phyloP scores from a whole-genome alignment of 1,140 invertebrate genomes.

The Pomacea maculata region DNA sequence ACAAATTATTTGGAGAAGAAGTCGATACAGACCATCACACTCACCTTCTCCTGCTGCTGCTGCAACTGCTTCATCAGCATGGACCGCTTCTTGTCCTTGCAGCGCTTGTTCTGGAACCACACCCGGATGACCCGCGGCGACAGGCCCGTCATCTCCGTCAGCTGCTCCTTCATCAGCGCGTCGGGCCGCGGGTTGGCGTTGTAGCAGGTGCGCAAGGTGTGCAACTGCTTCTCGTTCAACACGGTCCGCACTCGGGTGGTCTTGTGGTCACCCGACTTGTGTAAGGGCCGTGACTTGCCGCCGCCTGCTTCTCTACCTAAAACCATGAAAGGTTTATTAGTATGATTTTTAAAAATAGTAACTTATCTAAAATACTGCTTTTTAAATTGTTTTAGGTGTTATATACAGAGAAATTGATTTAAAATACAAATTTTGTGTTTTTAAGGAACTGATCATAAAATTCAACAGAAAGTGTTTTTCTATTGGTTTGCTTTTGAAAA shows the following conservation, averaged over 20 bases:
- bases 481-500: too few relatives aligned
- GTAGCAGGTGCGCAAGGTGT: conserved; percentile 90
- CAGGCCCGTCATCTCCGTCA: conserved; percentile 98
- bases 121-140: conserved; percentile 95
- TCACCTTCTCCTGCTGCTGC: conserved; percentile 85
- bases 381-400: too few relatives aligned
- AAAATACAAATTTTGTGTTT: too few relatives aligned
- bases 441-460: too few relatives aligned
- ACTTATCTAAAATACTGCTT: too few relatives aligned
- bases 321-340: too few relatives aligned
- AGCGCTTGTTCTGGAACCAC: conserved; percentile 99
- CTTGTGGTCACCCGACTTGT: conserved; percentile 71
- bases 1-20: neutral
- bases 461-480: too few relatives aligned
- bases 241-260: conserved; percentile 97
- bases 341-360: too few relatives aligned
- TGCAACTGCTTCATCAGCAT: conserved; percentile 97
- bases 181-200: conserved; percentile 97
- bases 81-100: conserved; percentile 98
- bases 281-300: conserved; percentile 34
- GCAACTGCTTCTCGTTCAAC: conserved; percentile 97
- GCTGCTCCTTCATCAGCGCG: conserved; percentile 98
- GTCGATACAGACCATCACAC: conserved; percentile 15
- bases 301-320: conserved; percentile 12
- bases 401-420: too few relatives aligned